A percentile compares a stretch with the other conserved stretches of the same genome.
phyloP scores from a whole-genome alignment of 92 coral and sea anemone species.

The Phenganax marumi region DNA sequence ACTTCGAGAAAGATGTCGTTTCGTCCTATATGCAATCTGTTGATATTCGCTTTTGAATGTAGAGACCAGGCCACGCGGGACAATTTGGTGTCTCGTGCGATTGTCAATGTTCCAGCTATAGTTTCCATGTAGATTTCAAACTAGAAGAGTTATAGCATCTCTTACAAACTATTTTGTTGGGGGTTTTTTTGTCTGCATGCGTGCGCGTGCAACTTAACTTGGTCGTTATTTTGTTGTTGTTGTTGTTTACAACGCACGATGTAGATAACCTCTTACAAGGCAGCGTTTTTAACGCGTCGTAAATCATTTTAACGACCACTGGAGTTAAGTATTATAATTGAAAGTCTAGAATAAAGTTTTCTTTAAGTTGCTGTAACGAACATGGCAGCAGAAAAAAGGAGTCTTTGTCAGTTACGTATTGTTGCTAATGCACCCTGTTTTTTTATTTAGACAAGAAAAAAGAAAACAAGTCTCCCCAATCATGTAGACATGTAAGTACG shows the following conservation, averaged over 20 bases:
- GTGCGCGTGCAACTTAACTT: neutral
- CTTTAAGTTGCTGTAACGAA: neutral
- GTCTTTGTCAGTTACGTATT: neutral
- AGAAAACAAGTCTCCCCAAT: slow-evolving; percentile 4
- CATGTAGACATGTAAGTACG: slow-evolving; percentile 6
- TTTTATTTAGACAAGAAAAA: slow-evolving; percentile 18
- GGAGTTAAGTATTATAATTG: neutral
- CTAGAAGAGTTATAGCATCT: no score
- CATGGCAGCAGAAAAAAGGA: neutral
- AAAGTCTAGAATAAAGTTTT: neutral
- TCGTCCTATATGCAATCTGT: neutral
- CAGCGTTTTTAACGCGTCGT: neutral
- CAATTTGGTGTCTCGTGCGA: no score
- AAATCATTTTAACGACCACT: neutral
- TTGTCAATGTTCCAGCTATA: no score
- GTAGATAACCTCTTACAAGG: neutral
- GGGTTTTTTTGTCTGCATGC: neutral
- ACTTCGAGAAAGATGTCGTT: neutral
- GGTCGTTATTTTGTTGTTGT: no score
- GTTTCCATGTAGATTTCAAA: no score
- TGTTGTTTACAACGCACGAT: neutral
- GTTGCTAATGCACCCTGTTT: neutral
- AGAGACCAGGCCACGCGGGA: no score
- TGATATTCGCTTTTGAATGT: neutral
- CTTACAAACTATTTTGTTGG: neutral